phyloP scores from a whole-genome alignment of 2,888 invertebrate genomes.

The Sycophila texana region DNA sequence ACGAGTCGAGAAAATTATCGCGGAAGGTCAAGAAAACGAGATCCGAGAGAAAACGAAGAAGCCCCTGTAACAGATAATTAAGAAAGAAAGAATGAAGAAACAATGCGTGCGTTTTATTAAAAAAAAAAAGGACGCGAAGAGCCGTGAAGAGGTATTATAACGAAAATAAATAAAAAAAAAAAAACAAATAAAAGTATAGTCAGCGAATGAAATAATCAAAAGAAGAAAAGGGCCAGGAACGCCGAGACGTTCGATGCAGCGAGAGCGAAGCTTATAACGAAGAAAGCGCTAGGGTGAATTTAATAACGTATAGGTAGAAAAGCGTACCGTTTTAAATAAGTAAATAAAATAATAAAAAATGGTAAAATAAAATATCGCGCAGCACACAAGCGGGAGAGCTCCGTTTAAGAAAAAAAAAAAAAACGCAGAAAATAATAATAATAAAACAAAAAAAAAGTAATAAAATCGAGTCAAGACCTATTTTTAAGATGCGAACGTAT shows the following conservation, averaged over 20 bases:
- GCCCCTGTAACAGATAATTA: too few relatives aligned
- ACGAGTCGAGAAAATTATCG: too few relatives aligned
- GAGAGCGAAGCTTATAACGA: conserved; percentile 1
- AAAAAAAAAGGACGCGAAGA: too few relatives aligned
- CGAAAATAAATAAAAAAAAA: too few relatives aligned
- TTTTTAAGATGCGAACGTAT: conserved; percentile 75
- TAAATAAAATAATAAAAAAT: conserved; percentile 2
- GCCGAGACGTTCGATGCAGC: not conserved
- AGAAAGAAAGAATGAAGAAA: too few relatives aligned
- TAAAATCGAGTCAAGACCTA: conserved; percentile 73
- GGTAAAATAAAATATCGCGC: conserved; percentile 50
- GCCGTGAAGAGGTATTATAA: too few relatives aligned
- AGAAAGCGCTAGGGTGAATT: not conserved
- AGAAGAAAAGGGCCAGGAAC: not conserved
- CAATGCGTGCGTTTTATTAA: too few relatives aligned
- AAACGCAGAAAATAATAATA: conserved; percentile 54
- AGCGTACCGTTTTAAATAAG: conserved; percentile 3
- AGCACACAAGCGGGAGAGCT: conserved; percentile 62
- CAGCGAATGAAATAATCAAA: too few relatives aligned
- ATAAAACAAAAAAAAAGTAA: conserved; percentile 48
- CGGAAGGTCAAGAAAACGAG: too few relatives aligned
- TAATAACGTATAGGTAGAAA: conserved; percentile 12
- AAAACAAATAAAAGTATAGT: too few relatives aligned
- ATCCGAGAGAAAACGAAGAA: too few relatives aligned
- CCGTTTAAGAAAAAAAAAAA: conserved; percentile 61